These are phyloP conservation scores for Lepidurus couesii DNA, from an alignment of 1,140 invertebrate genomes.

Conservation along the genomic window DNA sequence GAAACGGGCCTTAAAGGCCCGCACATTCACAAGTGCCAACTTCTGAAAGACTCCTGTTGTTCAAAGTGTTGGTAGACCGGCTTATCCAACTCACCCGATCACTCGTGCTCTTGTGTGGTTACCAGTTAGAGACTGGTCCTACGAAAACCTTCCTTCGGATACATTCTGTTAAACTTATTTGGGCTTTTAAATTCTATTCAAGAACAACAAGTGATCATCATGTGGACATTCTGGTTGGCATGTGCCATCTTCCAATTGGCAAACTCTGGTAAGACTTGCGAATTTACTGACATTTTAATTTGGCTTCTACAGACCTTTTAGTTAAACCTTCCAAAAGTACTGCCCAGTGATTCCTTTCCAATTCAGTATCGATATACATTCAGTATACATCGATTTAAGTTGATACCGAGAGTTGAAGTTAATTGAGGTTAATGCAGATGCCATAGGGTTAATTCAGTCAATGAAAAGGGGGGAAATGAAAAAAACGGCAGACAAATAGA, in stretches of 20 bases:
- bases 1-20: slow-evolving; percentile 17
- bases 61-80: neutral
- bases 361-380: too few species aligned
- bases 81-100: neutral
- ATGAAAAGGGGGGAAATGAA: too few species aligned
- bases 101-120: slow-evolving; percentile 4
- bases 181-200: neutral
- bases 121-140: neutral
- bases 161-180: neutral
- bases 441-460: too few species aligned
- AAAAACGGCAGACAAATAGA: neutral
- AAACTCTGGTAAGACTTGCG: neutral
- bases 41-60: slow-evolving; percentile 10
- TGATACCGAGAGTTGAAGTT: too few species aligned
- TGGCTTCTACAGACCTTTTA: neutral
- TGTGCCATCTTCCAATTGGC: neutral
- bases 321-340: neutral
- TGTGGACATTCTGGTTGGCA: slow-evolving; percentile 1
- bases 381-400: too few species aligned
- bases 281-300: neutral
- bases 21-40: slow-evolving; percentile 13
- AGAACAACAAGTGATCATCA: neutral
- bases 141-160: slow-evolving; percentile 1
- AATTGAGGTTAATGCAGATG: too few species aligned
- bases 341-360: too few species aligned